Conservation (phyloP, 2,888 invertebrate species). For the Drosophila nr. perissopoda region DNA sequence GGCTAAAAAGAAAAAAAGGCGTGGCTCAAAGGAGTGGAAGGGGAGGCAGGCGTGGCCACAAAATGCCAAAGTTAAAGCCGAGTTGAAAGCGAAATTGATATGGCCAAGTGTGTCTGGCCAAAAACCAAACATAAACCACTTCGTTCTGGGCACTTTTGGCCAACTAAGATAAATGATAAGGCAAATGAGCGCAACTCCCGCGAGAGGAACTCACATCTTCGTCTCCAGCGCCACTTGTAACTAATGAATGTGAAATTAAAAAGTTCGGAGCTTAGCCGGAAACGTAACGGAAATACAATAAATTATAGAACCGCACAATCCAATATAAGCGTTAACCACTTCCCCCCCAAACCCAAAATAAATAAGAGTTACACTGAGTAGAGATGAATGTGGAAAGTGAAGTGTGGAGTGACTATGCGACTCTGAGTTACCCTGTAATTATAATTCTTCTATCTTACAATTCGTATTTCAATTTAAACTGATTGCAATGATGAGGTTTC, state of each 20-base stretch:
- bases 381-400: neutral
- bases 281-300: conserved; percentile 61
- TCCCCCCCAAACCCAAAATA: conserved; percentile 1
- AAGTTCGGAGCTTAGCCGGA: conserved; percentile 50
- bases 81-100: conserved; percentile 66
- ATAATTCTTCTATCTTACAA: neutral
- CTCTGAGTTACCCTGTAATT: neutral
- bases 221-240: conserved; percentile 34
- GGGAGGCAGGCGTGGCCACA: conserved; percentile 48
- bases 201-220: neutral
- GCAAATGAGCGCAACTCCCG: conserved; percentile 42
- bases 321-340: conserved; percentile 42
- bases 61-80: conserved; percentile 45
- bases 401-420: neutral
- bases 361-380: neutral
- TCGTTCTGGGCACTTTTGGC: conserved; percentile 43
- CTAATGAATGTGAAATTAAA: conserved; percentile 74
- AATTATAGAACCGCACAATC: conserved; percentile 66
- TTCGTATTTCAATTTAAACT: neutral
- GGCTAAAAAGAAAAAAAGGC: conserved; percentile 4
- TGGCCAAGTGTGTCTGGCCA: conserved; percentile 41
- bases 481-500: neutral
- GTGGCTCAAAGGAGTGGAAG: neutral
- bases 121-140: conserved; percentile 35
- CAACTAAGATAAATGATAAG: conserved; percentile 78